Base-by-base conservation (phyloP, 2,888 invertebrate genomes). In the Lacanobia oleracea region DNA sequence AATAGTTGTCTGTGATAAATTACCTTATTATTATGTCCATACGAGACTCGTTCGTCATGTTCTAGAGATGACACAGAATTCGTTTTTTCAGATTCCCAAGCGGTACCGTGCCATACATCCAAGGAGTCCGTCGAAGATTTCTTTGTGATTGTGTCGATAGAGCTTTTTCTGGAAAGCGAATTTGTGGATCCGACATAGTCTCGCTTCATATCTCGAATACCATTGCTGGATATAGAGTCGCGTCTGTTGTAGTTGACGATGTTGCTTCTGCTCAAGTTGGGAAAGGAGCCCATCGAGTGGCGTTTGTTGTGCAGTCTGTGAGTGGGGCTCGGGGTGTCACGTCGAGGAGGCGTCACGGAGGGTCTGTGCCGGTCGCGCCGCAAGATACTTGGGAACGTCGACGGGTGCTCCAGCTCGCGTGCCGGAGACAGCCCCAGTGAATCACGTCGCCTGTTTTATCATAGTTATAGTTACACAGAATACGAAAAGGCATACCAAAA, bases 111-210 rank as follows among this genome's bases (percentile, higher is more conserved):
- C 94, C 97, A 97, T 62, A 96, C 96, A 87, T 98, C 98, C 91
- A 98, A 90, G 1, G 98, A 98, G 91, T 98, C 98, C 51, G 97
- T 97, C 0, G 98, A 98, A 69, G 95, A 96, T 78, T 95, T 96
- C 84, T 94, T 95, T 71, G 95, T 95, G 75, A 94, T 95, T 71
- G 95, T 95, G 75, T 95, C 95, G 43, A 95, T 94, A 0, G 95
- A 95, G 86, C 94, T 95, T 86, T 97, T 96, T 84, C 97, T 95
- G 40, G 94, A 93, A 21, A 96, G 82, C 0, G 94, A 94, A 82
- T 91, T 93, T 60, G 91, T 93, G 2, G 95, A 95, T 9, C 95
- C 94, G 51, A 96, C 96, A 63, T 97, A 96, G 86, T 97, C 96
- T 54, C 96, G 92, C 81, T 96, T 96, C 95, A 96, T 95, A 65